Conservation (phyloP, 2,888 invertebrate genomes). For the Nomada ruficornis region DNA sequence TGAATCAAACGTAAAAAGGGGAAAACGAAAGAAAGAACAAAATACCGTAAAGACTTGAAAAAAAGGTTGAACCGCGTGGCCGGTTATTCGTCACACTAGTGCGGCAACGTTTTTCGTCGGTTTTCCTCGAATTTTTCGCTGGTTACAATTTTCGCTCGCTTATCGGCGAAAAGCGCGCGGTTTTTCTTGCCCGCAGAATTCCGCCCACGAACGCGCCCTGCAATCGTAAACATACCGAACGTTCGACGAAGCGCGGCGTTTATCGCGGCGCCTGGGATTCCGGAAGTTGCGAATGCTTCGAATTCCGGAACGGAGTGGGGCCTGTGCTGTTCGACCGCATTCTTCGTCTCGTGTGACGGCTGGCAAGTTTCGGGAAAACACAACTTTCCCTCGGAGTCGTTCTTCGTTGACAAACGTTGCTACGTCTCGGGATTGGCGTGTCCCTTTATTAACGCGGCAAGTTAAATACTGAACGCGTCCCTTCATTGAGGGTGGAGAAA, state of each 20-base stretch:
- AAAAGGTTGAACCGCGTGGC: conserved; percentile 3
- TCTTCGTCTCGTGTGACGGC: conserved; percentile 44
- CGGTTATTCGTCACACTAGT: conserved; percentile 18
- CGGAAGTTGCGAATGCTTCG: conserved; percentile 37
- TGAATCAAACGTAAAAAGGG: not conserved
- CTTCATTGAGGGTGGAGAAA: no score
- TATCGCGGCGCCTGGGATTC: conserved; percentile 44
- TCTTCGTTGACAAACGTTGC: conserved; percentile 3
- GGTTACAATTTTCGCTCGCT: conserved; percentile 38
- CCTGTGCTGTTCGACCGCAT: conserved; percentile 38
- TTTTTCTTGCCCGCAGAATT: conserved; percentile 37
- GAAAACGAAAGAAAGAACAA: not conserved
- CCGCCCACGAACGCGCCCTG: conserved; percentile 40
- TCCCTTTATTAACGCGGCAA: no score
- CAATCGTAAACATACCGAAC: conserved; percentile 52
- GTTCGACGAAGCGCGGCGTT: conserved; percentile 43
- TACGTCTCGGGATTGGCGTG: no score
- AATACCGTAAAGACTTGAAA: not conserved
- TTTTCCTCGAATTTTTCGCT: conserved; percentile 21
- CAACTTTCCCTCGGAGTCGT: conserved; percentile 30
- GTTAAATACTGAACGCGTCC: no score
- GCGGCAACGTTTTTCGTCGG: not conserved
- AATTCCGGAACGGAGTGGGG: conserved; percentile 45
- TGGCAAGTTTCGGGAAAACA: conserved; percentile 22
- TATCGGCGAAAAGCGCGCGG: conserved; percentile 29